Evolutionary conservation across 1,140 invertebrate genomes (phyloP).

Genomic region (Sitophilus oryzae): DNA sequence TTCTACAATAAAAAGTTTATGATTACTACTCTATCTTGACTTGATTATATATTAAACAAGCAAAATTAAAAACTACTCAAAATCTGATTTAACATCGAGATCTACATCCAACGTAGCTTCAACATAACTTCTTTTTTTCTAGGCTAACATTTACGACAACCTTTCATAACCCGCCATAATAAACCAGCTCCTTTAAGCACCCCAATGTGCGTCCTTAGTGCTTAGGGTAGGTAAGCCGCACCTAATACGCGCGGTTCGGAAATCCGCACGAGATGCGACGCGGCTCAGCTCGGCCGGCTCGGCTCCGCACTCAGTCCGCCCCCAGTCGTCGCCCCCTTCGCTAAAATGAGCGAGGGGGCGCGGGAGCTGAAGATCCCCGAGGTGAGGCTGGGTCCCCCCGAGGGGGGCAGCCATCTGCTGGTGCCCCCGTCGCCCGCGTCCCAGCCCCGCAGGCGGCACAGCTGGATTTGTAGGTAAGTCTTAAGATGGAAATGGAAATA

Average conservation of each 20-base stretch:
- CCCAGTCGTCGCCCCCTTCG: slow-evolving; percentile 28
- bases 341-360: slow-evolving; percentile 17
- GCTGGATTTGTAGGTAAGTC: slow-evolving; percentile 46
- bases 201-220: too few relatives aligned
- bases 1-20: too few relatives aligned
- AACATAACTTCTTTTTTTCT: too few relatives aligned
- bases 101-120: too few relatives aligned
- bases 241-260: not conserved
- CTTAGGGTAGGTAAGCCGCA: slow-evolving; percentile 2
- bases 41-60: too few relatives aligned
- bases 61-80: too few relatives aligned
- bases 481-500: too few relatives aligned
- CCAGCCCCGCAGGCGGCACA: slow-evolving; percentile 40
- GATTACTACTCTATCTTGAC: too few relatives aligned
- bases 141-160: too few relatives aligned
- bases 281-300: slow-evolving; percentile 14
- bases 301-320: slow-evolving; percentile 18
- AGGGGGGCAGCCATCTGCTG: slow-evolving; percentile 39
- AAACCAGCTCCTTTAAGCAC: too few relatives aligned
- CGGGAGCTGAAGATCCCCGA: slow-evolving; percentile 45
- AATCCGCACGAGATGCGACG: not conserved
- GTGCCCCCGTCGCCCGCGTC: slow-evolving; percentile 36
- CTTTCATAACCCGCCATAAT: too few relatives aligned
- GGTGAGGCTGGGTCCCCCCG: slow-evolving; percentile 42
- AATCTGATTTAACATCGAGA: too few relatives aligned